Evolutionary conservation across 2,888 invertebrate genomes (phyloP), one percentile per base, ranked within the genome.

Genomic region (Sepiola atlantica): DNA sequence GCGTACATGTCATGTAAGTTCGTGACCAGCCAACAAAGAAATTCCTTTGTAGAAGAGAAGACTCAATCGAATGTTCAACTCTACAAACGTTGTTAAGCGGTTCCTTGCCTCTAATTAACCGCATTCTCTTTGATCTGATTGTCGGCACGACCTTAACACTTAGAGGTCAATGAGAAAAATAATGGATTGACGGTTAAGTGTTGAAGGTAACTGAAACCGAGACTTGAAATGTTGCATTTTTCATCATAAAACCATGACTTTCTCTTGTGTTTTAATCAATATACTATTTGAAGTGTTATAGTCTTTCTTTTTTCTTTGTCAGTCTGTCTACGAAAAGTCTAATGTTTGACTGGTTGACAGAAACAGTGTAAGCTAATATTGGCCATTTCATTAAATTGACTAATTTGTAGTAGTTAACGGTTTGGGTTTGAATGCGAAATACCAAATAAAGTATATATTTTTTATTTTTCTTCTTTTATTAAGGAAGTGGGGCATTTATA

Each of bases 141-240:
- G 21, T 77, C 77, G 18, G 77, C 77, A n/a, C 16, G 77, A 32
- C 77, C 77, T 77, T 32, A 77, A 77, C 77, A 77, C 77, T 77
- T 77, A 77, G n/a, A 77, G 77, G 16, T 77, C 77, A 77, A 77
- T 77, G n/a, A 77, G 77, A 77, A 77, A 45, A 77, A 77, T 77
- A 32, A 77, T 77, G 77, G 32, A 77, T 77, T 77, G 18, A 77
- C 77, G 16, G 77, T 77, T 32, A 77, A 16, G 32, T 77, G 77
- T n/a, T 77, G 28, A 77, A 28, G 16, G n/a, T 77, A n/a, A 77
- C 77, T 77, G n/a, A 32, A 77, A 77, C 77, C 16, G 16, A n/a
- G n/a, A n/a, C 32, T 77, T 10, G 77, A 77, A 77, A 77, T 77
- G 77, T n/a, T 32, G n/a, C n/a, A n/a, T n/a, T 77, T 77, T 77